phyloP scores from a whole-genome alignment of 2,113 vertebrate species.

The Sardina pilchardus region DNA sequence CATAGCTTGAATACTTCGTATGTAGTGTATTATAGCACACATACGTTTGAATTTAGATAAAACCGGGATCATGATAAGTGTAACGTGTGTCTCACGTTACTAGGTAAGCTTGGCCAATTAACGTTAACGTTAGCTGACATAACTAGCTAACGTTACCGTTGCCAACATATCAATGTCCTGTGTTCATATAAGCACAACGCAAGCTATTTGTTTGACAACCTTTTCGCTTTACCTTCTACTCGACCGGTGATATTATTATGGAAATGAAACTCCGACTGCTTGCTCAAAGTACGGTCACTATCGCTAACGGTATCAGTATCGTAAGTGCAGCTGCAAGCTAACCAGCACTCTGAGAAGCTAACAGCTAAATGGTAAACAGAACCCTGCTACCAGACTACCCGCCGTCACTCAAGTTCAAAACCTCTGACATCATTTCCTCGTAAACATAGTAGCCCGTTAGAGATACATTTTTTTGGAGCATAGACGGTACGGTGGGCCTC shows the following conservation, averaged over 20 bases:
- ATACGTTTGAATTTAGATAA: neutral
- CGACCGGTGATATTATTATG: neutral
- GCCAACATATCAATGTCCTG: neutral
- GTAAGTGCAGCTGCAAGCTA: constrained; percentile 13
- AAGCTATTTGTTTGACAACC: neutral
- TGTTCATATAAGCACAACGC: neutral
- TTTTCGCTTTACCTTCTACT: neutral
- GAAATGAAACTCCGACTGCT: neutral
- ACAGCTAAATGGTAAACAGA: neutral
- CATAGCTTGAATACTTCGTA: neutral
- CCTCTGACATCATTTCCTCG: constrained; percentile 67
- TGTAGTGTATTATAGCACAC: neutral
- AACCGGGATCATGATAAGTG: neutral
- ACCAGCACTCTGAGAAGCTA: neutral
- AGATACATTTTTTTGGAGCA: neutral
- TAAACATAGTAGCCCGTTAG: constrained; percentile 5
- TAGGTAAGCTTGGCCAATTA: neutral
- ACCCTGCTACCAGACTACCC: constrained; percentile 30
- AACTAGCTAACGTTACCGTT: neutral
- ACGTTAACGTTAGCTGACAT: neutral
- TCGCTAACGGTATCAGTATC: neutral
- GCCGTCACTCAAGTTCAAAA: constrained; percentile 66
- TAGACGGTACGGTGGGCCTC: neutral
- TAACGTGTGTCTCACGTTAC: neutral
- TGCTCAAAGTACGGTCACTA: neutral